Percentiles rank a stretch among this genome's conserved stretches.
Conservation (phyloP, 2,797 vertebrate genomes). For the Valencia hispanica region DNA sequence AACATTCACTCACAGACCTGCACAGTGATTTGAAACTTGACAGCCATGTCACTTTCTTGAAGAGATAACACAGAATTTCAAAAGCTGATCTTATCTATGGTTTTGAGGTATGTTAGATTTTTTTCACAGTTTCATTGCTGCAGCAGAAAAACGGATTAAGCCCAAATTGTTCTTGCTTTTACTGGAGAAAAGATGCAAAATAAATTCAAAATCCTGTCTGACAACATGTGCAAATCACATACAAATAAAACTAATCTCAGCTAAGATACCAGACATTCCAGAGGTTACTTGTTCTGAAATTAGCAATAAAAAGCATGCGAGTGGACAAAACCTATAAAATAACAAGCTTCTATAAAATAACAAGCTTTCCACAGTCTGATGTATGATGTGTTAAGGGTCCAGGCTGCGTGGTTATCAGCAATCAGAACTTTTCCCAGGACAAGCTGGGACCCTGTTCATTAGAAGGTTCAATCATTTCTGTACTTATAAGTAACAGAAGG, state of each 20-base stretch:
- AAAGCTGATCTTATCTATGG: not conserved
- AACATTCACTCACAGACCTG: conserved; percentile 11
- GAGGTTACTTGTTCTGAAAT: not conserved
- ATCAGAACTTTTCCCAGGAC: no score
- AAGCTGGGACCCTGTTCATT: no score
- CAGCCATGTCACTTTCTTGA: conserved; percentile 5
- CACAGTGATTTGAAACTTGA: conserved; percentile 20
- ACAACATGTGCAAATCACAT: not conserved
- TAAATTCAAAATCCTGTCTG: no score
- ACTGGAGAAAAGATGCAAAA: no score
- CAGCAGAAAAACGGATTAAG: not conserved
- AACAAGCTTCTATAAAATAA: no score
- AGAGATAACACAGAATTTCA: not conserved
- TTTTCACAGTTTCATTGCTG: not conserved
- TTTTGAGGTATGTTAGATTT: not conserved
- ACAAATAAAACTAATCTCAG: not conserved
- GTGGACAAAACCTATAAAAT: no score
- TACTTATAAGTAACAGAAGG: no score
- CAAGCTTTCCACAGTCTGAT: no score
- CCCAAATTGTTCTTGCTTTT: not conserved
- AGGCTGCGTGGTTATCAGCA: no score
- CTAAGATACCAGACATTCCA: no score
- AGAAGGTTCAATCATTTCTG: no score
- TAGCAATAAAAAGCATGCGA: not conserved
- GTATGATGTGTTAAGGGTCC: no score